Conservation (phyloP, 30 jellyfish, hydroid and myxozoan species). For the Aurelia coerulea region DNA sequence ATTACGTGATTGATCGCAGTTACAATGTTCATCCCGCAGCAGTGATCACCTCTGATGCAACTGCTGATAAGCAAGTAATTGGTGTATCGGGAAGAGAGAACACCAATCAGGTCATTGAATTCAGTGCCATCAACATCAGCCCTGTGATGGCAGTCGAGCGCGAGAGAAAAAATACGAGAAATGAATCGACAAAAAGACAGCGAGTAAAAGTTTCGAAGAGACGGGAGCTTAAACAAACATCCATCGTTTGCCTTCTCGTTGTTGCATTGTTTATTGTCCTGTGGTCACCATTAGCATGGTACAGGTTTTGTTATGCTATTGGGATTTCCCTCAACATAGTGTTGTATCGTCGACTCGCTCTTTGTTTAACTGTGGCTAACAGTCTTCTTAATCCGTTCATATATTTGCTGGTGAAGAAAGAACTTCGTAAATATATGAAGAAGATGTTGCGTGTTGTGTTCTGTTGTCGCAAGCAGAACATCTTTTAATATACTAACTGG, state of each 20-base stretch:
- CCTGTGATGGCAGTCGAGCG: neutral
- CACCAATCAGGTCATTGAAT: neutral
- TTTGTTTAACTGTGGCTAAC: conserved; percentile 38
- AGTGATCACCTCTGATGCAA: neutral
- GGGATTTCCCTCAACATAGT: neutral
- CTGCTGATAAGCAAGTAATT: neutral
- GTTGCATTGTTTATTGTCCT: conserved; percentile 13
- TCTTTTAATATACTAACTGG: too few species aligned
- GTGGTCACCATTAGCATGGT: conserved; percentile 45
- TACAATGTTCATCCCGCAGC: neutral
- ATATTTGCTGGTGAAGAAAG: conserved; percentile 57
- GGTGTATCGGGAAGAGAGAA: neutral
- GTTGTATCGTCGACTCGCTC: conserved; percentile 41
- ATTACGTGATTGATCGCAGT: neutral
- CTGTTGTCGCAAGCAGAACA: neutral
- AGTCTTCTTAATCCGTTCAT: conserved; percentile 49
- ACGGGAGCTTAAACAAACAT: conserved; percentile 36
- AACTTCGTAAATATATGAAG: conserved; percentile 32
- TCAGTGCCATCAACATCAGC: neutral
- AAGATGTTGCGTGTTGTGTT: neutral
- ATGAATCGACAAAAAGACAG: neutral
- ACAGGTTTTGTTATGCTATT: conserved; percentile 28
- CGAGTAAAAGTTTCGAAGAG: conserved; percentile 8
- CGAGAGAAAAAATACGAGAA: neutral
- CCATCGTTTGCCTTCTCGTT: conserved; percentile 33